Evolutionary conservation across 53 echinoderm and acorn worm species (phyloP).

Genomic region (Glandiceps talaboti): DNA sequence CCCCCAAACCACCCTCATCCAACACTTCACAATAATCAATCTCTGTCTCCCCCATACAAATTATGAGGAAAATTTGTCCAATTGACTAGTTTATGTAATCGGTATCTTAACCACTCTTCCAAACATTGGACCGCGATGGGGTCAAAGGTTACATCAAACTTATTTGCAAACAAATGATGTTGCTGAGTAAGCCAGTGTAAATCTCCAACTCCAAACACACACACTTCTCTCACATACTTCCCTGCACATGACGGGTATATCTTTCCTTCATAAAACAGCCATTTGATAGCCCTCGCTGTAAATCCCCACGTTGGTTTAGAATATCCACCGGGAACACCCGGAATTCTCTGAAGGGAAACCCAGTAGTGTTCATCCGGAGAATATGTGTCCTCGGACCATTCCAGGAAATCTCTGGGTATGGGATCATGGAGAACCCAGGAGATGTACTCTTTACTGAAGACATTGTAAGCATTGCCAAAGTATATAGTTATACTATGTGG

Average conservation of each 20-base stretch:
- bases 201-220: constrained; percentile 70
- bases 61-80: not conserved
- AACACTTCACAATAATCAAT: too few species aligned
- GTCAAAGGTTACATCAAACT: constrained; percentile 73
- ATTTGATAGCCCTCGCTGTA: constrained; percentile 72
- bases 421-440: constrained; percentile 56
- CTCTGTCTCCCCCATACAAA: not conserved
- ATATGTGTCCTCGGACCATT: constrained; percentile 76
- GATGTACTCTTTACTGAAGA: constrained; percentile 45
- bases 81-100: not conserved
- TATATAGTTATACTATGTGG: constrained; percentile 62
- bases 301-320: constrained; percentile 48
- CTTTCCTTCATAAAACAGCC: constrained; percentile 28
- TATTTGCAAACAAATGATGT: constrained; percentile 72
- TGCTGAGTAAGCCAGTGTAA: constrained; percentile 42
- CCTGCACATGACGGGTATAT: constrained; percentile 54
- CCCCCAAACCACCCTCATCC: too few species aligned
- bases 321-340: constrained; percentile 70
- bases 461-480: constrained; percentile 88
- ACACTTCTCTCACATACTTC: constrained; percentile 53
- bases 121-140: constrained; percentile 77
- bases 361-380: constrained; percentile 91
- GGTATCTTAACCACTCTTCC: constrained; percentile 52
- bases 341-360: constrained; percentile 59
- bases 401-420: constrained; percentile 50